These are phyloP conservation scores for Sapayoa aenigma DNA, from an alignment of 2,113 vertebrate genomes.

Conservation along the genomic window DNA sequence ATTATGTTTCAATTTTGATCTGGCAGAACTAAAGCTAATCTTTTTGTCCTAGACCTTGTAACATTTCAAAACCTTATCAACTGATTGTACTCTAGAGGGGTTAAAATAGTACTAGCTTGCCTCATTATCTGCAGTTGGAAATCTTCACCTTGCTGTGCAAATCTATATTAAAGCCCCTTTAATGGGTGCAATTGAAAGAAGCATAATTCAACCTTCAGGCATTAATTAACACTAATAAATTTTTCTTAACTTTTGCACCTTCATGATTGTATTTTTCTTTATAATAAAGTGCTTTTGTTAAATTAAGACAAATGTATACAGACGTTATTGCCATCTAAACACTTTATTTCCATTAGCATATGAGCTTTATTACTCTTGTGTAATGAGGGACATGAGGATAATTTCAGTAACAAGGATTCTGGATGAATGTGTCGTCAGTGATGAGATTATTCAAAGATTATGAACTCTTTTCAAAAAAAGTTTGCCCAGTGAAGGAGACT, in stretches of 20 bases:
- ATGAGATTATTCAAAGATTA: neutral
- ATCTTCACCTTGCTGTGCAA: conserved; percentile 78
- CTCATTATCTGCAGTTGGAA: conserved; percentile 85
- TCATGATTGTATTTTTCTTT: conserved; percentile 22
- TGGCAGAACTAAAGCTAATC: conserved; percentile 80
- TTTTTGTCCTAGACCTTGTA: conserved; percentile 86
- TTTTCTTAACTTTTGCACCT: conserved; percentile 36
- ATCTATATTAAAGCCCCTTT: conserved; percentile 85
- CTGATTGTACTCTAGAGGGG: conserved; percentile 78
- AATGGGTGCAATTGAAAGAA: conserved; percentile 74
- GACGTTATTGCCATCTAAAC: neutral
- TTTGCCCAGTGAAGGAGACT: neutral
- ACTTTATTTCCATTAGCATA: neutral
- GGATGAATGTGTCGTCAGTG: neutral
- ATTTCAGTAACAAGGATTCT: neutral
- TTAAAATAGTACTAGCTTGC: conserved; percentile 84
- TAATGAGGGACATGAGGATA: conserved; percentile 22
- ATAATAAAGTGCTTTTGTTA: conserved; percentile 6
- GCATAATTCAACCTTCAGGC: conserved; percentile 58
- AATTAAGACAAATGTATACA: conserved; percentile 29
- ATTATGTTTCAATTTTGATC: conserved; percentile 83
- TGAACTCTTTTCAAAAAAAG: neutral
- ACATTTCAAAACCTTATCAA: conserved; percentile 73
- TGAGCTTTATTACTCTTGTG: conserved; percentile 2
- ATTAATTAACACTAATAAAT: conserved; percentile 52